Base-by-base conservation (phyloP, 2,888 invertebrate species). In the Meiosimyza decipiens region DNA sequence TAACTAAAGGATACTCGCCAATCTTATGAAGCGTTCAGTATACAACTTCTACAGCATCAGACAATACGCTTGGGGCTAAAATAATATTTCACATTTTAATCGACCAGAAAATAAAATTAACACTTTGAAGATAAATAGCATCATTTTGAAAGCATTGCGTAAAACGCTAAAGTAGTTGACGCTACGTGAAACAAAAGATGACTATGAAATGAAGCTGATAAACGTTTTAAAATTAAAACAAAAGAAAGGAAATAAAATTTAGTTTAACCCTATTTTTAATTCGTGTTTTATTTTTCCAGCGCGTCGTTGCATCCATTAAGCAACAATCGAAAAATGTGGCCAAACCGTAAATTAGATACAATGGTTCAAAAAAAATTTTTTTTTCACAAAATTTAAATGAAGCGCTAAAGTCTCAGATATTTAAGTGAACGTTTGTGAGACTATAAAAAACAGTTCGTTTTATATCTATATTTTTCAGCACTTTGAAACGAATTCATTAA, bases 81-180 rank as follows among this genome's bases (percentile, higher is more conserved):
- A 70, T 62, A 63, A 63, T 62, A 63, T 70, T 70, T 62, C 62
- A 47, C 70, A 70, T 63, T 62, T 33, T 70, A 52, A 70, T 70
- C 70, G 63, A 63, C 62, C 47, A 62, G 62, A 54, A 54, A 70
- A 70, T 70, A 63, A 70, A 70, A 63, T 70, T 63, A 63, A 63
- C 70, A 63, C 70, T 60, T 52, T 52, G 62, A 55, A 63, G 54
- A 70, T 63, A 51, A 69, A 69, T 69, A 55, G 57, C 28, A 33
- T 33, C 22, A 28, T 60, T 60, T 28, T 28, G 15, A 33, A 60
- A 28, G 15, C 59, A 18, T 6, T 60, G 28, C 7, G 15, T 15
- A 28, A 28, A 7, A 13, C 13, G 57, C 16, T n/a, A 59, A 5
- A 18, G 22, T 40, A 6, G 40, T 40, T 40, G 40, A 9, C 1